These are phyloP conservation scores for Hydropsyche betteni DNA, from an alignment of 2,888 invertebrate species.

Conservation along the genomic window DNA sequence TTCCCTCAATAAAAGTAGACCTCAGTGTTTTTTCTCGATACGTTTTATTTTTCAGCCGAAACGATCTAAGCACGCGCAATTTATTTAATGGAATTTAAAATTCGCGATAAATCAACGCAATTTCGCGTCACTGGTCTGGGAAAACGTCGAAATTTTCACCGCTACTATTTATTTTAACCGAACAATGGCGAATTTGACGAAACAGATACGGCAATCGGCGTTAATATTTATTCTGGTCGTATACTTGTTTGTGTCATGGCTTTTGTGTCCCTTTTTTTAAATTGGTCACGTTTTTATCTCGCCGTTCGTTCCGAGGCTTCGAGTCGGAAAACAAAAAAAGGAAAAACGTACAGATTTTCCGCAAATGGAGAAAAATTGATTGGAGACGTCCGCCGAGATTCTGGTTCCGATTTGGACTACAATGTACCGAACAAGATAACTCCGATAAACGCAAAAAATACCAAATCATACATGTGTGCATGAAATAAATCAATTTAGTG, in stretches of 20 bases:
- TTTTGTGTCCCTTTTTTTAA: conserved; percentile 19
- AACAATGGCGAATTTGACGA: too few relatives aligned
- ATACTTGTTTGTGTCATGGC: conserved; percentile 23
- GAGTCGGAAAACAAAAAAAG: conserved; percentile 11
- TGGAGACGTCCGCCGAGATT: neutral
- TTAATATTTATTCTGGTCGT: neutral
- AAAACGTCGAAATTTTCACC: too few relatives aligned
- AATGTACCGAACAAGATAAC: neutral
- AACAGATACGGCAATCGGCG: too few relatives aligned
- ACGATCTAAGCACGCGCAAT: neutral
- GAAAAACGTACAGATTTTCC: conserved; percentile 10
- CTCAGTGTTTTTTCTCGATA: neutral
- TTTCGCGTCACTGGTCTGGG: too few relatives aligned
- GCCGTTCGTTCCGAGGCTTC: conserved; percentile 10
- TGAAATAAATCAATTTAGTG: too few relatives aligned
- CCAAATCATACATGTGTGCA: too few relatives aligned
- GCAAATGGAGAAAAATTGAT: conserved; percentile 23
- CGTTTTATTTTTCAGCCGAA: conserved; percentile 8
- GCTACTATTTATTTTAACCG: too few relatives aligned
- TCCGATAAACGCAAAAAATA: too few relatives aligned
- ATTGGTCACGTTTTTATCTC: conserved; percentile 31
- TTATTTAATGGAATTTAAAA: too few relatives aligned
- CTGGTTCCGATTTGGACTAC: neutral
- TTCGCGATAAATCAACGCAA: too few relatives aligned
- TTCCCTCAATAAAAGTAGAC: conserved; percentile 4